Base-by-base conservation (phyloP, 1,140 invertebrate genomes). In the Megathymus violae region DNA sequence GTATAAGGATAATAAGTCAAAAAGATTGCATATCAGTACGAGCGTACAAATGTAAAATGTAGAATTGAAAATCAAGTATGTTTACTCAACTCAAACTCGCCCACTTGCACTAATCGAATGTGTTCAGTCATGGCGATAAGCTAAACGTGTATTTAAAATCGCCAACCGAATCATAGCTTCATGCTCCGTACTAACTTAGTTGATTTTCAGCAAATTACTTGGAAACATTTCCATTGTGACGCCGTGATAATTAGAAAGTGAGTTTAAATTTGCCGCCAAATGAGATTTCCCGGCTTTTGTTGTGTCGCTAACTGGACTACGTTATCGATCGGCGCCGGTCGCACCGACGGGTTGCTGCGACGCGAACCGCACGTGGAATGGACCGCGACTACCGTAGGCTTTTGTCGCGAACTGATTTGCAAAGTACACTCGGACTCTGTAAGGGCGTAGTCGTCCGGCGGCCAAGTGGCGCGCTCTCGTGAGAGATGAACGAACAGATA, bases 391-490 rank as follows among this genome's bases (percentile, higher is more conserved):
- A 51, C 46, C 48, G 50, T 64, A 67, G 62, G 67, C 62, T 74
- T 79, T 76, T 74, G 74, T 76, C 66, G 64, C 61, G 65, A 68
- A 62, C 62, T 77, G 77, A 79, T 80, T 80, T 77, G 75, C 72
- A 72, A 80, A 79, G 77, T 68, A 72, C 68, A 69, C 63, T 69
- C 65, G 64, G 77, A 80, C 77, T 76, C 72, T 69, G 82, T 81
- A 82, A 85, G 80, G 80, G 82, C 76, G 76, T 80, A 85, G 78
- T 81, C 72, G 72, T 62, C 68, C 65, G 71, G 71, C 77, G 80
- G 71, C 71, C 85, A 80, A 90, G 85, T 88, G 76, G 85, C 85
- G 88, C 88, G 78, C 85, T 90, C 88, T 90, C 78, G 85, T 85
- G 88, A 88, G 77, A 88, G 83, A 86, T 83, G 66, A 76, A 74